Conservation (phyloP, 2,888 invertebrate species). For the Conistra vaccinii region DNA sequence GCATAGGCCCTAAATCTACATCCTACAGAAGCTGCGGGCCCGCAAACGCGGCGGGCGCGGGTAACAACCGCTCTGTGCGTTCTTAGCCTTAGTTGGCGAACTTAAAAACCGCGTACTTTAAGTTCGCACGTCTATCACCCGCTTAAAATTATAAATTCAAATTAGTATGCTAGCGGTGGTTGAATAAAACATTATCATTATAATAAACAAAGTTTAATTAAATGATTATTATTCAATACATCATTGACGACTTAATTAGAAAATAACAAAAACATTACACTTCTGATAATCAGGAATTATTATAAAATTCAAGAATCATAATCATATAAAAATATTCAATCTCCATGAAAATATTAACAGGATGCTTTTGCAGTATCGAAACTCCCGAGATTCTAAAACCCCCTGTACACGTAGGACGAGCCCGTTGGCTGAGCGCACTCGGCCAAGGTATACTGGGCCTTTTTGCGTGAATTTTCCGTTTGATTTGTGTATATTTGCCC, state of each 20-base stretch:
- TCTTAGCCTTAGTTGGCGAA: too few species aligned
- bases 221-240: slow-evolving; percentile 41
- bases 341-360: slow-evolving; percentile 4
- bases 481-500: too few species aligned
- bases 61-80: too few species aligned
- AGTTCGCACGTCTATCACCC: too few species aligned
- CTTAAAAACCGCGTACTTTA: too few species aligned
- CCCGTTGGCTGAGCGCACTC: too few species aligned
- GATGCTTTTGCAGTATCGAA: not conserved
- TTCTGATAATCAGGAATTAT: slow-evolving; percentile 40
- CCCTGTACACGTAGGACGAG: too few species aligned
- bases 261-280: slow-evolving; percentile 24
- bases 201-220: slow-evolving; percentile 43
- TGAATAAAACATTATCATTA: slow-evolving; percentile 16
- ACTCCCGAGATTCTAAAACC: slow-evolving; percentile 15
- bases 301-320: slow-evolving; percentile 36
- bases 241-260: slow-evolving; percentile 16
- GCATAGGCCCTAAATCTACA: too few species aligned
- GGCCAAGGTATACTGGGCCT: too few species aligned
- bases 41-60: too few species aligned
- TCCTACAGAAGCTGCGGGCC: too few species aligned
- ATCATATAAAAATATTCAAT: slow-evolving; percentile 34
- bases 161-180: not conserved
- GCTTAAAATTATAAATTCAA: not conserved
- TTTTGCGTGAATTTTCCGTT: too few species aligned